Conservation (phyloP, 2,797 vertebrate species). For the Amblyopsis hoosieri region DNA sequence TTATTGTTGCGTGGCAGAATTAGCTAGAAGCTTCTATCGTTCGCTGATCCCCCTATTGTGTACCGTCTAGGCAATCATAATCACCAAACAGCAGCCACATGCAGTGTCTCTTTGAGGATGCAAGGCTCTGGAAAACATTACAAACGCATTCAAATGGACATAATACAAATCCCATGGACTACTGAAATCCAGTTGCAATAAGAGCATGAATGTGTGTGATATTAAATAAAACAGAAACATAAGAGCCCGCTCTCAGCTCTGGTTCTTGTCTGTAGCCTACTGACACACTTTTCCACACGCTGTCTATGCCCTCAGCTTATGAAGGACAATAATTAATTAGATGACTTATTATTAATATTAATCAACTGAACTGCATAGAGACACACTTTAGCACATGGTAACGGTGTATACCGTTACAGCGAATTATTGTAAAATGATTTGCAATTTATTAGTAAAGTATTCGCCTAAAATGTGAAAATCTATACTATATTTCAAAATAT, state of each 20-base stretch:
- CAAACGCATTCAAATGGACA: slow-evolving; percentile 20
- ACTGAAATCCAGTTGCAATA: neutral
- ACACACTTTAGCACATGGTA: too few species aligned
- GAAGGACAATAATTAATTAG: too few species aligned
- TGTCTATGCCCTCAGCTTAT: slow-evolving; percentile 1
- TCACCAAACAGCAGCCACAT: slow-evolving; percentile 42
- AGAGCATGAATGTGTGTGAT: too few species aligned
- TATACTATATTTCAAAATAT: too few species aligned
- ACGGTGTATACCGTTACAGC: too few species aligned
- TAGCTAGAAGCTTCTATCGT: slow-evolving; percentile 42
- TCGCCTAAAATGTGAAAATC: too few species aligned
- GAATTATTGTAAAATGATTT: too few species aligned
- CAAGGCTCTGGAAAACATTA: slow-evolving; percentile 33
- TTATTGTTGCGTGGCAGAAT: slow-evolving; percentile 37
- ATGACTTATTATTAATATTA: neutral
- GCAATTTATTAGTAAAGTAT: too few species aligned
- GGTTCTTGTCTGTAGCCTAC: slow-evolving; percentile 58
- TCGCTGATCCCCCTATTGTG: slow-evolving; percentile 46
- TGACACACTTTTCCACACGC: slow-evolving; percentile 73
- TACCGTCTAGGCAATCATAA: slow-evolving; percentile 46
- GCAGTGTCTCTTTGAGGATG: slow-evolving; percentile 16
- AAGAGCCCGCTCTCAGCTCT: too few species aligned
- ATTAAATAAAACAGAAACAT: too few species aligned
- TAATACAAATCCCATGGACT: slow-evolving; percentile 48
- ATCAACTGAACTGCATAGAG: neutral